These are phyloP conservation scores for Platichthys stellatus DNA, from an alignment of 2,113 vertebrate genomes.

Conservation along the genomic window DNA sequence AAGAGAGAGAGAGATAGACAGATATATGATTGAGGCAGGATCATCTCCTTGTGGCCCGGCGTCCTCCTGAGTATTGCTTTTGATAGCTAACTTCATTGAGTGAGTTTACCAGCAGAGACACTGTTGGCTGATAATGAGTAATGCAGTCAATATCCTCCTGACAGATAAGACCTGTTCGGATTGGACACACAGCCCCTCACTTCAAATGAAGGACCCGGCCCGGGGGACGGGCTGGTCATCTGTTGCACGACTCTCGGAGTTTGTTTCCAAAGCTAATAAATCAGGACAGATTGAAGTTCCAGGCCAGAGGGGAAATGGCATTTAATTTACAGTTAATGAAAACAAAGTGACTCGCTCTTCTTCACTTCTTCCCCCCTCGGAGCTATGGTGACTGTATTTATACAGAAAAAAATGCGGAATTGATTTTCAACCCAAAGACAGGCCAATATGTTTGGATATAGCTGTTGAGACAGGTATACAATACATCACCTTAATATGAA, in stretches of 20 bases:
- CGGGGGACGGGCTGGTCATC: constrained; percentile 61
- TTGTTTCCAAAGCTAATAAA: constrained; percentile 66
- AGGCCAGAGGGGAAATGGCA: constrained; percentile 48
- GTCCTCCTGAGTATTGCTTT: constrained; percentile 44
- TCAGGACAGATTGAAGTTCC: constrained; percentile 60
- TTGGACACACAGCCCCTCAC: constrained; percentile 25
- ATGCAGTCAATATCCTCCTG: constrained; percentile 66
- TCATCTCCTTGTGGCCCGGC: constrained; percentile 34
- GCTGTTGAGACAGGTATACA: neutral
- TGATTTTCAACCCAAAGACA: constrained; percentile 11
- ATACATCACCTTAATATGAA: neutral
- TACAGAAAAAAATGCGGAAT: constrained; percentile 18
- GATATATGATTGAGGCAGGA: constrained; percentile 24
- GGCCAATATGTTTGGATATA: neutral
- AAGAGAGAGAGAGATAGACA: constrained; percentile 6
- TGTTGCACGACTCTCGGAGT: constrained; percentile 42
- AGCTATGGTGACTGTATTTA: constrained; percentile 17
- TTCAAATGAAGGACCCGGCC: constrained; percentile 52
- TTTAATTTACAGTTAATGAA: constrained; percentile 71
- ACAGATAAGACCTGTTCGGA: constrained; percentile 48
- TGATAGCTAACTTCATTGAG: constrained; percentile 45
- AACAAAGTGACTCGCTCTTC: constrained; percentile 47
- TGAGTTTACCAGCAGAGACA: constrained; percentile 41
- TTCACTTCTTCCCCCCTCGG: constrained; percentile 6
- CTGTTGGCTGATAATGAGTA: constrained; percentile 60